Conservation (phyloP, 2,113 vertebrate species). For the Drymodes brunneopygia region DNA sequence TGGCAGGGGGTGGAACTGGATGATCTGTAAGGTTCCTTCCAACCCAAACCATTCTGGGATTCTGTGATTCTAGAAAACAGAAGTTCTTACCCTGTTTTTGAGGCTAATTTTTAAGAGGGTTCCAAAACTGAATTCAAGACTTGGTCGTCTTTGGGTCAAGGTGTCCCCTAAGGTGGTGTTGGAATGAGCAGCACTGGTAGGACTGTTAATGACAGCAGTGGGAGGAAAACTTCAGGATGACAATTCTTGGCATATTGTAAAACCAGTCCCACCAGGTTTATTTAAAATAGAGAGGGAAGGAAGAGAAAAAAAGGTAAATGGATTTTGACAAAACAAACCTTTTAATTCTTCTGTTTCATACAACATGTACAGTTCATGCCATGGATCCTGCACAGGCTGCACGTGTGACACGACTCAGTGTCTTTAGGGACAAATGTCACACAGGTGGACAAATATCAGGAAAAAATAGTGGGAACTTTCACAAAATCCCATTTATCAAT, state of each 20-base stretch:
- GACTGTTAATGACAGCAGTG: not conserved
- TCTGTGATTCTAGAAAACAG: not conserved
- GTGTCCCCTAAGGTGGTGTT: not conserved
- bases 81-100: not conserved
- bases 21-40: not conserved
- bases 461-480: not conserved
- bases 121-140: not conserved
- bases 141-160: not conserved
- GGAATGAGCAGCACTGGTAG: not conserved
- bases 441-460: not conserved
- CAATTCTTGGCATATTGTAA: not conserved
- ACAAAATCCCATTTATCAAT: not conserved
- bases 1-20: not conserved
- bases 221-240: not conserved
- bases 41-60: not conserved
- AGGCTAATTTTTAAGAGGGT: not conserved
- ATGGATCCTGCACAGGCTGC: not conserved
- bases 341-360: not conserved
- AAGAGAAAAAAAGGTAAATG: not conserved
- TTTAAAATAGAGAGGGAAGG: not conserved
- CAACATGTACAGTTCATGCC: not conserved
- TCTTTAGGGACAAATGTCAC: not conserved
- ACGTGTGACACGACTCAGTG: fast-evolving
- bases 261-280: not conserved
- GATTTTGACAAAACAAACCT: not conserved